A percentile compares a stretch with the other conserved stretches of the same genome.
Conservation (phyloP, 2,113 vertebrate species). For the Oryzias melastigma region DNA sequence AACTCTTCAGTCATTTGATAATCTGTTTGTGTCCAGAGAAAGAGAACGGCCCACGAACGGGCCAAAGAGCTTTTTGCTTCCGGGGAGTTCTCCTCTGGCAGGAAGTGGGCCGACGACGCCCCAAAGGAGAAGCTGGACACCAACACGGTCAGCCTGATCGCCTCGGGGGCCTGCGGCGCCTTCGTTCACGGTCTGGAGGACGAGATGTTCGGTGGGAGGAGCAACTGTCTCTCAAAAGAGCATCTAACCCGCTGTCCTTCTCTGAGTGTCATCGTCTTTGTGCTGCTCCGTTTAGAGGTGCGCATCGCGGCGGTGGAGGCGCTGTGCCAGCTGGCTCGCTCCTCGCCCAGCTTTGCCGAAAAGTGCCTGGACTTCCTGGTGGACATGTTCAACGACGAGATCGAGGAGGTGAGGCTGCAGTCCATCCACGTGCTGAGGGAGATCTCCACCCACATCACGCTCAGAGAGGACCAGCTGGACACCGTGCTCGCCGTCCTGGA, state of each 20-base stretch:
- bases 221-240: background rate
- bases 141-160: conserved; percentile 91
- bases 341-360: conserved; percentile 89
- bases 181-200: conserved; percentile 98
- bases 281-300: conserved; percentile 79
- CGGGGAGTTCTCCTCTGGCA: conserved; percentile 95
- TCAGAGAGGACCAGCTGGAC: conserved; percentile 96
- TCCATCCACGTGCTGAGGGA: conserved; percentile 96
- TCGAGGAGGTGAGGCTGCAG: conserved; percentile 94
- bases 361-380: conserved; percentile 98
- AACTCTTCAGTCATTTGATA: background rate
- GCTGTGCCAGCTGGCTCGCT: conserved; percentile 88
- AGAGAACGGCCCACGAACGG: conserved; percentile 92
- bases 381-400: conserved; percentile 99
- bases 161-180: conserved; percentile 94
- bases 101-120: conserved; percentile 96
- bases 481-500: conserved; percentile 94
- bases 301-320: conserved; percentile 94
- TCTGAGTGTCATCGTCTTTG: background rate
- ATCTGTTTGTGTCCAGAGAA: conserved; percentile 77
- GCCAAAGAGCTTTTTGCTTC: conserved; percentile 96
- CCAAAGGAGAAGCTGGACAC: conserved; percentile 94
- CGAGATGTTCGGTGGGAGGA: conserved; percentile 92
- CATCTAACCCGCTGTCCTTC: no score
- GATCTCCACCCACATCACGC: conserved; percentile 92